Percentiles rank a stretch among this genome's conserved stretches.
Conservation (phyloP, 2,888 invertebrate species). For the Amiota communis region DNA sequence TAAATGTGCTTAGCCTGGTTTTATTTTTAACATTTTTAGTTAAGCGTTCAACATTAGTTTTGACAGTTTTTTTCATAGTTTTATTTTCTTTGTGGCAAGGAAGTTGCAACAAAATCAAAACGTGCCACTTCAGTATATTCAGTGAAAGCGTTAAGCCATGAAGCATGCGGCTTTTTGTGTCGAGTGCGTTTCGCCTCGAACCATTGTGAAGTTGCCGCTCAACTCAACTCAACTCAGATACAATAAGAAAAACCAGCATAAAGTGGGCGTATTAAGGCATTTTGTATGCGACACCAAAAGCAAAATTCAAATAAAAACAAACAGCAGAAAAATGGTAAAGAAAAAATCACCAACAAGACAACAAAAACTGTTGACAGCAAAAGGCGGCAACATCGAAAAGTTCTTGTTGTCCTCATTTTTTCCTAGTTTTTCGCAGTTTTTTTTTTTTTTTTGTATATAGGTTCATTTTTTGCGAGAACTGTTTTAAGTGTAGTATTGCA, state of each 20-base stretch:
- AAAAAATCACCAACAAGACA: no score
- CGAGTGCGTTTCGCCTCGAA: background rate
- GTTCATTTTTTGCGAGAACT: background rate
- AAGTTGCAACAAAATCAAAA: constrained; percentile 18
- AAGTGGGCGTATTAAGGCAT: constrained; percentile 4
- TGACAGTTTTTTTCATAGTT: background rate
- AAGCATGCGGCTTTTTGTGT: constrained; percentile 15
- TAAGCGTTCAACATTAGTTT: background rate
- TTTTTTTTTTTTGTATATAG: constrained; percentile 1
- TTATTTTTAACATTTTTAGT: constrained; percentile 9
- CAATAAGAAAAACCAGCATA: background rate
- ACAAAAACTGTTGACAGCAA: background rate
- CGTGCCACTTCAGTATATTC: constrained; percentile 7
- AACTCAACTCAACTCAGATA: no score
- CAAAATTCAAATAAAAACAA: constrained; percentile 5
- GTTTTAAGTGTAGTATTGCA: no score
- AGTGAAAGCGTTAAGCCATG: constrained; percentile 12
- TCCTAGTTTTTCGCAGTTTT: background rate
- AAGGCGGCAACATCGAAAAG: background rate
- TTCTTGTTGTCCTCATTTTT: constrained; percentile 15
- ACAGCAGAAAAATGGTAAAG: background rate
- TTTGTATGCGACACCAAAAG: background rate
- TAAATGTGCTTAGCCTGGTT: constrained; percentile 24
- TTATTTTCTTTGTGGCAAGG: background rate
- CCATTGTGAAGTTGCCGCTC: background rate